These are phyloP conservation scores for Ficedula albicollis DNA, from an alignment of 2,797 vertebrate genomes.

Conservation along the genomic window DNA sequence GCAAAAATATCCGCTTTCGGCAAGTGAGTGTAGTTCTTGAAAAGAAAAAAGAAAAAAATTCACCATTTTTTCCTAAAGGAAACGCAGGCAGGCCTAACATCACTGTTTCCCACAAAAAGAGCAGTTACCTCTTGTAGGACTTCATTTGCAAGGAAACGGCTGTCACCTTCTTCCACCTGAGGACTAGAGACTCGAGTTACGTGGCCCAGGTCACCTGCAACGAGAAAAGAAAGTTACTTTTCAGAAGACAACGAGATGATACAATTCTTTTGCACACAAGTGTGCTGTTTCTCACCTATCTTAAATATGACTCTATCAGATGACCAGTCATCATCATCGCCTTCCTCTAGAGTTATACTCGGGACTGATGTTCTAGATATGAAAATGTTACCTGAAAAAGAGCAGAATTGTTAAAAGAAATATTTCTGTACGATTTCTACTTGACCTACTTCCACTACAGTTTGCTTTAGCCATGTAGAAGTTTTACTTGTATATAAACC, in stretches of 20 bases:
- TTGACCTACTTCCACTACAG: background rate
- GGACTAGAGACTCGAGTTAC: constrained; percentile 94
- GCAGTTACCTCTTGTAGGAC: constrained; percentile 92
- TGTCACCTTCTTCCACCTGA: constrained; percentile 97
- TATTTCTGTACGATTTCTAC: background rate
- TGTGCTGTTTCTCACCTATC: constrained; percentile 82
- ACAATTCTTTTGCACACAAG: background rate
- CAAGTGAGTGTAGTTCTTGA: constrained; percentile 78
- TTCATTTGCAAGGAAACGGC: constrained; percentile 95
- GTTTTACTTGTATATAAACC: background rate
- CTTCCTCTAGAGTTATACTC: constrained; percentile 82
- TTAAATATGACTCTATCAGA: constrained; percentile 90
- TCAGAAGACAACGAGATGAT: background rate
- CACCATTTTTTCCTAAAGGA: background rate
- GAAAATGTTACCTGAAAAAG: constrained; percentile 92
- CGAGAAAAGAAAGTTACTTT: background rate
- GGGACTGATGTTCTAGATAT: constrained; percentile 88
- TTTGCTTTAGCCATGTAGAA: background rate
- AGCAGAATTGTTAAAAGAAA: background rate
- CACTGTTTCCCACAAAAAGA: background rate
- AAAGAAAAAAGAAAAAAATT: background rate
- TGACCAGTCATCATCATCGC: constrained; percentile 89
- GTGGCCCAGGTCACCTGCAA: constrained; percentile 93
- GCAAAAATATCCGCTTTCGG: constrained; percentile 84
- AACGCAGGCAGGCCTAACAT: background rate